Base-by-base conservation (phyloP, 1,140 invertebrate species). In the Drosophila neocordata region DNA sequence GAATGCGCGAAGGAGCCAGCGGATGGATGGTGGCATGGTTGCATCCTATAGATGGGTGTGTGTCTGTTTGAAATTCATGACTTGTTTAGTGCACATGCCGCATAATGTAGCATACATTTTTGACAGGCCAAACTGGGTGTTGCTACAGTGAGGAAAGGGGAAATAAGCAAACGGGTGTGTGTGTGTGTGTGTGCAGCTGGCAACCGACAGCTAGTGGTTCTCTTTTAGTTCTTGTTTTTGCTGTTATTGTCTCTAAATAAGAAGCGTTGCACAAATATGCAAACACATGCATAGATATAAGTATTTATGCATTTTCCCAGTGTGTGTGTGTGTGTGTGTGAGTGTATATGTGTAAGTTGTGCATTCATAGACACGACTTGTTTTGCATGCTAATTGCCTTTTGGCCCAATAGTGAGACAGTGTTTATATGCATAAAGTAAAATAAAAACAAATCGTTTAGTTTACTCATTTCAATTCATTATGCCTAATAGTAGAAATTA, bases 41-140 rank as follows among this genome's bases (percentile, higher is more conserved):
- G 22, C 22, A 24, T 24, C 22, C 22, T 24, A 24, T 22, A 8
- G 24, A 13, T n/a, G 56, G 27, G 13, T 37, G 38, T 34, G 57
- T 51, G 70, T 72, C 83, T 88, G 83, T 72, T 88, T 88, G 79
- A 83, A 88, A 88, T 88, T 88, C 83, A 88, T 88, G 83, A 88
- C 83, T 77, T 88, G 83, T 83, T 88, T 88, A 79, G 83, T 65
- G 81, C 83, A 88, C 83, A 88, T 88, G 83, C 84, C 76, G 83
- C 84, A 88, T 88, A 88, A 88, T 88, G 79, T 88, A 76, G 83
- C 83, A 88, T 88, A 67, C 79, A 88, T 77, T 63, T 87, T 83
- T 58, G 70, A 58, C 55, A 37, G 27, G 58, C 35, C 44, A 68
- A 75, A 68, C 76, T 73, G 76, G 81, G 81, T 85, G 77, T 73